Evolutionary conservation across 2,888 invertebrate species (phyloP), one percentile per base, ranked within the genome.

Genomic region (Serripes groenlandicus): DNA sequence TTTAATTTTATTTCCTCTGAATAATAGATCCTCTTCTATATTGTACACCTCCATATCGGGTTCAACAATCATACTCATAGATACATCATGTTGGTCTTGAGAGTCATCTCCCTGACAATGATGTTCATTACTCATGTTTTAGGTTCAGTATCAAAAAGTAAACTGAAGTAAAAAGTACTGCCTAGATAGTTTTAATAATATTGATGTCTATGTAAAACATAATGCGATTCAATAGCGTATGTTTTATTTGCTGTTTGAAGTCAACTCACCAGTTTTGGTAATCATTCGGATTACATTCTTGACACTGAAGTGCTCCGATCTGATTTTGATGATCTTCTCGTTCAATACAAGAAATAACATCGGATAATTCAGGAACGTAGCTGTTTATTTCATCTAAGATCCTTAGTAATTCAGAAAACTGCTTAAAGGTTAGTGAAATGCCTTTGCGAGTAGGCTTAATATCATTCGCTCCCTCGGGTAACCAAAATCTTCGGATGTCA

Each of bases 381-480:
- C 69, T 76, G 9, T 35, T 42, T 9, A 70, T 28, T 42, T 37
- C 60, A 28, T 70, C 1, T 21, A 79, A 32, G 32, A 74, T 74
- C 49, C 74, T 79, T 34, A 32, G 58, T 32, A 70, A 23, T 23
- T 70, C 64, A n/a, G 56, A 26, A 42, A 35, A 80, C 32, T 80
- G 75, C 11, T 75, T 71, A 42, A 80, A 75, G 5, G 74, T 75
- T 0, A 79, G 35, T 1, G 79, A 68, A 3, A 79, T 52, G 1
- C 79, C 79, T 62, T 79, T 79, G 74, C 70, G 74, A 26, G 75
- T 80, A 26, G 79, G 70, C n/a, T 42, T 62, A 54, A 80, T 60
- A 35, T 75, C 69, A 9, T 52, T 70, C 23, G 60, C n/a, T 5
- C 26, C 60, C 21, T 80, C 75, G 21, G 75, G 75, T 30, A 70